Base-by-base conservation (phyloP, 2,113 vertebrate species). In the Scatophagus argus region DNA sequence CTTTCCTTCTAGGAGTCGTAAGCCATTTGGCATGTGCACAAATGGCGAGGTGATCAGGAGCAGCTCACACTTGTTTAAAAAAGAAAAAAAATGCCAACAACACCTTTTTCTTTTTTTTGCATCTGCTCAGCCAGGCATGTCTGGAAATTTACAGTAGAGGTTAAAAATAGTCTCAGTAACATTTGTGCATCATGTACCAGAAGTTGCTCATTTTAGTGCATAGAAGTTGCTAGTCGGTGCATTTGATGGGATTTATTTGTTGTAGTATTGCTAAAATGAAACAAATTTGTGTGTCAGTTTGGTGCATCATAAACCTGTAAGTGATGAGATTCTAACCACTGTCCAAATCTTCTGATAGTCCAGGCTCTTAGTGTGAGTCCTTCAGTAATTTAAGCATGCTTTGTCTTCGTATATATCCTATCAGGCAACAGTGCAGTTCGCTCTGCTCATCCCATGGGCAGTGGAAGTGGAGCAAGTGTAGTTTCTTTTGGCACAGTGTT, bases 11-110 rank as follows among this genome's bases (percentile, higher is more conserved):
- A 41, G 8, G 16, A 41, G 13, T 41, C 21, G 34, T 89, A 85
- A 89, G 76, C 65, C 70, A 81, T 29, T 89, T 88, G 68, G 58
- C 43, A 8, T 65, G 58, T 46, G 41, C 69, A 78, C 67, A 74
- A 81, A 84, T 74, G 60, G 36, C 39, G n/a, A 0, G 17, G 32
- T 52, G 49, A 79, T 52, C 39, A 17, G 14, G 8, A 66, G 59
- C 46, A 29, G 38, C 43, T 77, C 60, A 70, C 21, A 34, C 7
- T 25, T 17, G 41, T 81, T 74, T 72, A 14, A 77, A 74, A 52
- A 29, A n/a, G n/a, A n/a, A n/a, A n/a, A n/a, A n/a, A n/a, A n/a
- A n/a, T n/a, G n/a, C n/a, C n/a, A n/a, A n/a, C n/a, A n/a, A 29
- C 19, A 8, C 25, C 10, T 8, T 9, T 63, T 66, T 23, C 3